A percentile compares a stretch with the other conserved stretches of the same genome.
phyloP scores from a whole-genome alignment of 2,888 invertebrate species.

The Orchestes rusci region DNA sequence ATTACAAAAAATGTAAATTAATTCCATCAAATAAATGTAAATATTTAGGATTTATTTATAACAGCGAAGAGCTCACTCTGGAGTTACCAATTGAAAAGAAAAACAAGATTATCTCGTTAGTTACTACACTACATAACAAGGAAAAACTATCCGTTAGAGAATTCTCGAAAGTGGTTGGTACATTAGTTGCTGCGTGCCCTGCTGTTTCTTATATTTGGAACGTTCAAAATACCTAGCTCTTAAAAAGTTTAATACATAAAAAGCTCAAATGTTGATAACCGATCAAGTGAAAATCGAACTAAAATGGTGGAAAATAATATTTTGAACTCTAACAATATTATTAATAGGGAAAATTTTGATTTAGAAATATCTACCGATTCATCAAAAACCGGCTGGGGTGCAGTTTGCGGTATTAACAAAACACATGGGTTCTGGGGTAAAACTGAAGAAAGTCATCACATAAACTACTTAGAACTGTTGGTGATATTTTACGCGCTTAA shows the following conservation, averaged over 20 bases:
- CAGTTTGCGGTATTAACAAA: background rate
- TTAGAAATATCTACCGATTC: background rate
- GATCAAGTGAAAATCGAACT: background rate
- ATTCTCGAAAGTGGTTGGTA: background rate
- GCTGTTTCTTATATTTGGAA: background rate
- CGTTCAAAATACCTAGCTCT: background rate
- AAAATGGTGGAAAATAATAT: background rate
- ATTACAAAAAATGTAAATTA: background rate
- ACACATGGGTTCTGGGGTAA: background rate
- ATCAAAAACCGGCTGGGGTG: background rate
- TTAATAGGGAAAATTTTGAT: background rate
- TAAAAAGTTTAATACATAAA: background rate
- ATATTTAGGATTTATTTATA: background rate
- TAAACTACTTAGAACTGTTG: background rate
- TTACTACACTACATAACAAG: background rate
- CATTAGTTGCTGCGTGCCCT: background rate
- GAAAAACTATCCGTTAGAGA: background rate
- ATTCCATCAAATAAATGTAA: background rate
- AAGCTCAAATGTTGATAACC: background rate
- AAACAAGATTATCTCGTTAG: background rate
- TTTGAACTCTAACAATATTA: background rate
- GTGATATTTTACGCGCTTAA: background rate
- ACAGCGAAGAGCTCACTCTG: background rate
- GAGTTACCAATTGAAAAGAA: background rate
- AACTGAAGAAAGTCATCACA: background rate